These are phyloP conservation scores for Brachionus rubens DNA, from an alignment of 1,140 invertebrate genomes.

Conservation along the genomic window DNA sequence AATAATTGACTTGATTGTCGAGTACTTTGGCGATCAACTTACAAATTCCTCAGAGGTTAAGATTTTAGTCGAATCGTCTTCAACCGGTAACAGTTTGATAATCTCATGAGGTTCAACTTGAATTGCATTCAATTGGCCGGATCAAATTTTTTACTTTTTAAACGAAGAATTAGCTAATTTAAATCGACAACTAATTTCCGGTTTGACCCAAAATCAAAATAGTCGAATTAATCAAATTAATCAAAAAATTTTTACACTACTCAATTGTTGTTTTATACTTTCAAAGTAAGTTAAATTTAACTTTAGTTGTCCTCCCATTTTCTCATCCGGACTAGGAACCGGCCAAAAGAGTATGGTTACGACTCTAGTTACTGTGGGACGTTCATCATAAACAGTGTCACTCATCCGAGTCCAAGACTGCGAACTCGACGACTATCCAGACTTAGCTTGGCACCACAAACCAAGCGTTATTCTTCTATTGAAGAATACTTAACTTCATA, in stretches of 20 bases:
- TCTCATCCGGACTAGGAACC: no score
- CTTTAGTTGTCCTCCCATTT: no score
- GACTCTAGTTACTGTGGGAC: no score
- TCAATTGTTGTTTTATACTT: not conserved
- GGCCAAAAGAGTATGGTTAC: no score
- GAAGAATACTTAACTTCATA: no score
- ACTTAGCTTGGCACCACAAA: no score
- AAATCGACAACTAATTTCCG: not conserved
- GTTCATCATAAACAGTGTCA: no score
- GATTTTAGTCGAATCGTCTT: not conserved
- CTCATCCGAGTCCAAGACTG: no score
- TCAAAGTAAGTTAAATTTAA: not conserved
- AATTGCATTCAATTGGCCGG: not conserved
- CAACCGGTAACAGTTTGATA: not conserved
- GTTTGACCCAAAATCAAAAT: not conserved
- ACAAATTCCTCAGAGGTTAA: no score
- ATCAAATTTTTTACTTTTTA: slow-evolving; percentile 4
- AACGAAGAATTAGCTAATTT: slow-evolving; percentile 23
- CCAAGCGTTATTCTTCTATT: no score
- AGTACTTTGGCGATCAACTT: not conserved
- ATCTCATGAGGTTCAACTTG: not conserved
- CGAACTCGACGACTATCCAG: no score
- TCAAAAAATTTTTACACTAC: not conserved
- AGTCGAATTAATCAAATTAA: not conserved
- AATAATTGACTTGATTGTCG: not conserved